Percentiles rank a stretch among this genome's conserved stretches.
phyloP scores from a whole-genome alignment of 2,113 vertebrate genomes.

The Malaclemys terrapin region DNA sequence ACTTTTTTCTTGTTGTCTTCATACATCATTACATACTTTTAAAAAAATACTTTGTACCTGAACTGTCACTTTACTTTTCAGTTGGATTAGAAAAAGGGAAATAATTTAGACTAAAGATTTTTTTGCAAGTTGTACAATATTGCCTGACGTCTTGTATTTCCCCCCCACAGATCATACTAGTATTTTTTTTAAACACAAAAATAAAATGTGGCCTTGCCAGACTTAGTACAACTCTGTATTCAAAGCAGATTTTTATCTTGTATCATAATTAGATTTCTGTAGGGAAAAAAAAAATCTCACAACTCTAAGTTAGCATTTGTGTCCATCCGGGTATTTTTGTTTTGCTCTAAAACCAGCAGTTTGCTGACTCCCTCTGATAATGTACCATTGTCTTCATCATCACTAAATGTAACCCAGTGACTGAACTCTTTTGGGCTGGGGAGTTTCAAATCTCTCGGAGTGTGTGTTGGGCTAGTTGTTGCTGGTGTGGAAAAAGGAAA shows the following conservation, averaged over 20 bases:
- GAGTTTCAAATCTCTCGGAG: background rate
- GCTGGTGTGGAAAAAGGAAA: background rate
- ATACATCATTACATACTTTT: background rate
- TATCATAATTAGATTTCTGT: background rate
- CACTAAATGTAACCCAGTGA: constrained; percentile 66
- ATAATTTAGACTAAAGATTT: constrained; percentile 61
- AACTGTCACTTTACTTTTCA: constrained; percentile 22
- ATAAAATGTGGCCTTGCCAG: constrained; percentile 42
- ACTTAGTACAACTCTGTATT: constrained; percentile 12
- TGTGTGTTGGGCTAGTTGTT: background rate
- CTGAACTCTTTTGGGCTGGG: constrained; percentile 27
- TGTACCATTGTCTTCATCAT: constrained; percentile 52
- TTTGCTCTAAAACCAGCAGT: constrained; percentile 48
- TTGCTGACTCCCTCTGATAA: constrained; percentile 61
- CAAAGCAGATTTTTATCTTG: constrained; percentile 9
- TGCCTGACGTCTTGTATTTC: constrained; percentile 4
- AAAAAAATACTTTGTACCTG: background rate
- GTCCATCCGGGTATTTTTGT: background rate
- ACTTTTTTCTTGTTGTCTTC: background rate
- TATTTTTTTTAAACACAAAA: background rate
- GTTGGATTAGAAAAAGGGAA: constrained; percentile 52
- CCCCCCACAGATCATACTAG: constrained; percentile 48
- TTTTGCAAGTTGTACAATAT: background rate
- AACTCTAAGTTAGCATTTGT: constrained; percentile 36
- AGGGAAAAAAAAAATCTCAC: constrained; percentile 5